Percentiles rank a stretch among this genome's conserved stretches.
Evolutionary conservation across 2,888 invertebrate genomes (phyloP).

Genomic region (Aspidiotus destructor): DNA sequence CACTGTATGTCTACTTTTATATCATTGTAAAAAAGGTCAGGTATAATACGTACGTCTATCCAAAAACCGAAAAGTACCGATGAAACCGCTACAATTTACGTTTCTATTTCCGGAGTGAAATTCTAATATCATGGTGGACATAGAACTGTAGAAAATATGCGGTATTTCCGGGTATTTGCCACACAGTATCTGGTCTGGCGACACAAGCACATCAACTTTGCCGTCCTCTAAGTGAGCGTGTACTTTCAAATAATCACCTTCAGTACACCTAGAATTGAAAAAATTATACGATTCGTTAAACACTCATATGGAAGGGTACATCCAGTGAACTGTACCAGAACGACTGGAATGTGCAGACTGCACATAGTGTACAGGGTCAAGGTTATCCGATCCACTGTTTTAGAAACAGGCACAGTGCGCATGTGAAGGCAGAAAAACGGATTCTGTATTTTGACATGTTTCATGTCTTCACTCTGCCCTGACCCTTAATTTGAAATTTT

Average conservation of each 20-base stretch:
- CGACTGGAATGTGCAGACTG: too few relatives aligned
- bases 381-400: too few relatives aligned
- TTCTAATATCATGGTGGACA: conserved; percentile 62
- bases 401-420: too few relatives aligned
- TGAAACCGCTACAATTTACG: conserved; percentile 57
- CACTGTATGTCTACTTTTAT: too few relatives aligned
- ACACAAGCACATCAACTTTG: conserved; percentile 64
- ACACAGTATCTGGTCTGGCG: conserved; percentile 63
- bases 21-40: not conserved
- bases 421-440: too few relatives aligned
- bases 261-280: conserved; percentile 37
- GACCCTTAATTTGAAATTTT: too few relatives aligned
- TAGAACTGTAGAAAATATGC: conserved; percentile 63
- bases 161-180: conserved; percentile 59
- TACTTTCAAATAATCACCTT: conserved; percentile 66
- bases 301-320: too few relatives aligned
- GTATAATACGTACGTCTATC: conserved; percentile 61
- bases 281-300: too few relatives aligned
- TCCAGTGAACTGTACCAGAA: too few relatives aligned
- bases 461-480: too few relatives aligned
- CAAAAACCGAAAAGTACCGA: conserved; percentile 65
- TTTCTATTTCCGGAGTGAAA: conserved; percentile 54
- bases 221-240: conserved; percentile 64
- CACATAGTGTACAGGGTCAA: too few relatives aligned
- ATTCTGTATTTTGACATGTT: too few relatives aligned